Percentiles rank a stretch among this genome's conserved stretches.
phyloP scores from a whole-genome alignment of 1,140 invertebrate species.

The Eurosta solidaginis region DNA sequence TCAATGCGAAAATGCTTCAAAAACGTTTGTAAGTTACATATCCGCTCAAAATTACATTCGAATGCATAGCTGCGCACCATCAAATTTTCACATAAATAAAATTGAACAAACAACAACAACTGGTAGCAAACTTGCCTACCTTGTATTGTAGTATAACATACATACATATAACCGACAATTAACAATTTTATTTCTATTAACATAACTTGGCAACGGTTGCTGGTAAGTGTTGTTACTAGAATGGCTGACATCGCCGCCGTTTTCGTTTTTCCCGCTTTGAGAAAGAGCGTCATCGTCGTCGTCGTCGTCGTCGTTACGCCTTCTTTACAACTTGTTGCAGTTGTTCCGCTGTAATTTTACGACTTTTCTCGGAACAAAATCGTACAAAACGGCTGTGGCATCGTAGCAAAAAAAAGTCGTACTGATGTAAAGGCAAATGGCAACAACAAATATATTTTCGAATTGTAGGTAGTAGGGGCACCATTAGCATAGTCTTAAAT shows the following conservation, averaged over 20 bases:
- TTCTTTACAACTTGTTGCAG: slow-evolving; percentile 57
- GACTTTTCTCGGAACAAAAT: slow-evolving; percentile 57
- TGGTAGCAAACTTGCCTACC: background rate
- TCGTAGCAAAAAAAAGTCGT: slow-evolving; percentile 37
- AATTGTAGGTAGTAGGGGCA: too few species aligned
- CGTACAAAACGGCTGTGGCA: slow-evolving; percentile 53
- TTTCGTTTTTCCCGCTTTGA: background rate
- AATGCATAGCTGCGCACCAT: background rate
- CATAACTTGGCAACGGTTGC: slow-evolving; percentile 51
- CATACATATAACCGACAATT: slow-evolving; percentile 50
- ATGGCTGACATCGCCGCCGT: background rate
- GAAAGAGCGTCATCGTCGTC: too few species aligned
- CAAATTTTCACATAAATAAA: background rate
- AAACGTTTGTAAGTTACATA: too few species aligned
- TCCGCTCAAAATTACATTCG: too few species aligned
- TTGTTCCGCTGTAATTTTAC: slow-evolving; percentile 57
- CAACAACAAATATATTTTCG: background rate
- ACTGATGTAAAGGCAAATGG: too few species aligned
- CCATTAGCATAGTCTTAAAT: slow-evolving; percentile 9
- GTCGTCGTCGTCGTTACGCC: too few species aligned
- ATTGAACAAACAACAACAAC: background rate
- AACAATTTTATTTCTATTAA: slow-evolving; percentile 58
- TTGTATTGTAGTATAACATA: too few species aligned
- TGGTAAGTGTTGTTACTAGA: slow-evolving; percentile 29
- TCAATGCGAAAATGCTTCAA: too few species aligned